A percentile compares a stretch with the other conserved stretches of the same genome.
Evolutionary conservation across 2,797 vertebrate genomes (phyloP).

Genomic region (Anisognathus igniventris): DNA sequence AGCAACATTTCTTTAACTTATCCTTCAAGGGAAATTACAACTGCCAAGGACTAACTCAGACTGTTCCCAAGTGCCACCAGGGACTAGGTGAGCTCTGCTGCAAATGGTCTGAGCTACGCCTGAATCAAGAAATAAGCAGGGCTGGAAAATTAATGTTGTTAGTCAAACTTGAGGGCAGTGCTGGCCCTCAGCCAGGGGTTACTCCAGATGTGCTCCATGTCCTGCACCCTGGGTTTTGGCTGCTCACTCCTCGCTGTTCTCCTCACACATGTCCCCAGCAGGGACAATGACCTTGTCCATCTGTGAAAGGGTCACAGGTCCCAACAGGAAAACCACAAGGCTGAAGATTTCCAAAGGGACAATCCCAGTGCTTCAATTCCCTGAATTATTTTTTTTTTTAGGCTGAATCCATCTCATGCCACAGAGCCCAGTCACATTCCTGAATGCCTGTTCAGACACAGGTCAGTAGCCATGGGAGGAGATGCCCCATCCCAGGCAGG

Average conservation of each 20-base stretch:
- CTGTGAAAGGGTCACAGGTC: background rate
- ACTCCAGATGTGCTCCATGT: background rate
- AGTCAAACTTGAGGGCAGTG: background rate
- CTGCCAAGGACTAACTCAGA: background rate
- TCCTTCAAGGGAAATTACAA: background rate
- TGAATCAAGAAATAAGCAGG: background rate
- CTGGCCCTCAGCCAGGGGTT: background rate
- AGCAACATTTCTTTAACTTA: background rate
- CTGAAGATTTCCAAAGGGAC: background rate
- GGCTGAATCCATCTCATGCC: background rate
- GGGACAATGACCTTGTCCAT: background rate
- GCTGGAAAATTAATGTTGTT: background rate
- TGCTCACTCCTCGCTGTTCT: background rate
- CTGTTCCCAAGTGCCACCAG: background rate
- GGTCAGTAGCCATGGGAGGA: background rate
- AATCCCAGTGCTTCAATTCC: background rate
- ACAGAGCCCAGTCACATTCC: background rate
- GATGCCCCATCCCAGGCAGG: background rate
- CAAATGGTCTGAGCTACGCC: fast-evolving
- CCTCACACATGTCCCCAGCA: background rate
- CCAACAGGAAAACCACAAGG: background rate
- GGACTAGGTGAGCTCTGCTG: background rate
- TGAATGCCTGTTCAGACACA: background rate
- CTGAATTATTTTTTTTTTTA: background rate
- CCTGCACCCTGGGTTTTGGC: background rate